Conservation (phyloP, 2,888 invertebrate species). For the Cynaeus angustus region DNA sequence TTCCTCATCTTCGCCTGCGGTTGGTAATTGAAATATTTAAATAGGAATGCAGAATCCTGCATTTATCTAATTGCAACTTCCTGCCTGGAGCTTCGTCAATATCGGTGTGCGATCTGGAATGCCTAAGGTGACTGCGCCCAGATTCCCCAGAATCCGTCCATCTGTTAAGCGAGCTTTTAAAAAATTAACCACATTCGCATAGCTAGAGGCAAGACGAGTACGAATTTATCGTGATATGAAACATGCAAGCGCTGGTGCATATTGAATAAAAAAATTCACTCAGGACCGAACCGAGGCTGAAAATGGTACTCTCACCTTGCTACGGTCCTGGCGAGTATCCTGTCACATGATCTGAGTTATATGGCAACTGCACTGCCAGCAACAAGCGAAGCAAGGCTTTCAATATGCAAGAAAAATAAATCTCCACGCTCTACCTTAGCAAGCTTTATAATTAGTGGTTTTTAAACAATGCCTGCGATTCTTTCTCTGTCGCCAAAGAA, state of each 20-base stretch:
- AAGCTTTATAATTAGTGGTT: constrained; percentile 71
- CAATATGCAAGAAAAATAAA: constrained; percentile 73
- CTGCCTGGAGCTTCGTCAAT: constrained; percentile 18
- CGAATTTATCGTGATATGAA: constrained; percentile 43
- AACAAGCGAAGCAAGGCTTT: constrained; percentile 68
- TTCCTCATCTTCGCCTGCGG: background rate
- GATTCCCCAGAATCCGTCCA: constrained; percentile 52
- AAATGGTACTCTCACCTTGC: constrained; percentile 25
- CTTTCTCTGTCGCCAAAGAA: constrained; percentile 56
- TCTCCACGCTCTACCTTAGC: constrained; percentile 67
- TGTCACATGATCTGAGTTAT: constrained; percentile 71
- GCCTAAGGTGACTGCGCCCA: constrained; percentile 45
- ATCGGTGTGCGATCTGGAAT: constrained; percentile 40
- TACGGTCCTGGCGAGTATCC: constrained; percentile 63
- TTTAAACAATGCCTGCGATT: constrained; percentile 70
- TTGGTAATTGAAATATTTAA: constrained; percentile 14
- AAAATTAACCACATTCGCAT: constrained; percentile 25
- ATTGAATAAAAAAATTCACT: constrained; percentile 13
- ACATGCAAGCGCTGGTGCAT: constrained; percentile 39
- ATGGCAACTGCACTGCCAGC: constrained; percentile 69
- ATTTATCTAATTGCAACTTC: constrained; percentile 17
- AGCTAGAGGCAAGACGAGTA: constrained; percentile 26
- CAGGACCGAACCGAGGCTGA: constrained; percentile 7
- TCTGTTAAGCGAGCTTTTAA: constrained; percentile 45
- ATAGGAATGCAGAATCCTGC: constrained; percentile 5